A percentile compares a stretch with the other conserved stretches of the same genome.
Evolutionary conservation across 37 sponge, comb jelly and placozoan genomes (phyloP).

Genomic region (Axinella damicornis): DNA sequence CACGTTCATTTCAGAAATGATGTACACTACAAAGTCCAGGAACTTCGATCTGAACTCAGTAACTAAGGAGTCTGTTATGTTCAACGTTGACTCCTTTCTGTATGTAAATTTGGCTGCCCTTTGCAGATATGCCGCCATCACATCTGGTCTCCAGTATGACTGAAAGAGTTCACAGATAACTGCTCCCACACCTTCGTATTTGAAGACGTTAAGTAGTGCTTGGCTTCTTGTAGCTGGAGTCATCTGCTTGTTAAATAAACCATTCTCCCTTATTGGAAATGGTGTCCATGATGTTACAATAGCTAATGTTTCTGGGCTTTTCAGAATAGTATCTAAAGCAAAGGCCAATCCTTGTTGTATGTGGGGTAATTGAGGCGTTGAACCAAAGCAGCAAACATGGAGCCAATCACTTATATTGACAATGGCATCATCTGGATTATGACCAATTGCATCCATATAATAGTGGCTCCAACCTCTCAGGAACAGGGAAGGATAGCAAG

Average conservation of each 20-base stretch:
- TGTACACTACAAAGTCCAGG: slow-evolving; percentile 77
- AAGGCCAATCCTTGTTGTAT: slow-evolving; percentile 23
- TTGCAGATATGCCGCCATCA: slow-evolving; percentile 73
- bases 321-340: no score
- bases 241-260: slow-evolving; percentile 55
- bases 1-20: slow-evolving; percentile 76
- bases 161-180: slow-evolving; percentile 73
- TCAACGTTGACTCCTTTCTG: slow-evolving; percentile 70
- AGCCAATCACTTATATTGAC: slow-evolving; percentile 72
- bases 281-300: no score
- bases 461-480: slow-evolving; percentile 89
- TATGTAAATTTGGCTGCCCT: slow-evolving; percentile 66
- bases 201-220: slow-evolving; percentile 35
- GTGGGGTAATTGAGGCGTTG: not conserved
- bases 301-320: no score
- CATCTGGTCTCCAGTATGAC: slow-evolving; percentile 73
- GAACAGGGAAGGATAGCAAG: slow-evolving; percentile 90
- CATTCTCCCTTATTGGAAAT: slow-evolving; percentile 15
- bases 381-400: slow-evolving; percentile 40
- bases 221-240: slow-evolving; percentile 32
- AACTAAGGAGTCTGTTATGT: slow-evolving; percentile 79
- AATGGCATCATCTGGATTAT: slow-evolving; percentile 31
- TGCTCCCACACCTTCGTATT: slow-evolving; percentile 50
- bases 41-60: slow-evolving; percentile 62
- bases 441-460: slow-evolving; percentile 79